Conservation (phyloP, 2,797 vertebrate species). For the Squalus acanthias region DNA sequence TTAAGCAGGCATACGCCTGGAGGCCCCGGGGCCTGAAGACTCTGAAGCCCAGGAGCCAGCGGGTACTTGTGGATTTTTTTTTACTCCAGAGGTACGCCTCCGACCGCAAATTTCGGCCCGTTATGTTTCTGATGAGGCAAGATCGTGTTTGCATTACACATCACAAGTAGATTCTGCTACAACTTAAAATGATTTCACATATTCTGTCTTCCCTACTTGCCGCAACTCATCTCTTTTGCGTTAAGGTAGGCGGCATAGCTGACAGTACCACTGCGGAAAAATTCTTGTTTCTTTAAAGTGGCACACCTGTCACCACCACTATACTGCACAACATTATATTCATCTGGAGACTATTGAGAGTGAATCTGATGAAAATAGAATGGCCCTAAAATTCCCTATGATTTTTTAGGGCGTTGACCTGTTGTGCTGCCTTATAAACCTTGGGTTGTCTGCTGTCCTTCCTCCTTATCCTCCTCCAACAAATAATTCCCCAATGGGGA, state of each 20-base stretch:
- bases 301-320: not conserved
- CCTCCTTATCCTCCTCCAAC: not conserved
- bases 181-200: not conserved
- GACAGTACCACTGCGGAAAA: not conserved
- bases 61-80: too few species aligned
- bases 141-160: not conserved
- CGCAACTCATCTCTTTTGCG: not conserved
- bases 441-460: too few species aligned
- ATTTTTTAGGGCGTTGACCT: not conserved
- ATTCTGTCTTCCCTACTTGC: not conserved
- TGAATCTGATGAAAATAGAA: not conserved
- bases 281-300: not conserved
- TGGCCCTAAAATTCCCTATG: not conserved
- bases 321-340: not conserved
- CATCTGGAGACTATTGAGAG: not conserved
- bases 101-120: too few species aligned
- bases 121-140: not conserved
- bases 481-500: not conserved
- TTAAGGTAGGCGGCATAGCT: not conserved
- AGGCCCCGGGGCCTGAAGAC: too few species aligned
- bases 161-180: not conserved
- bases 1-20: too few species aligned
- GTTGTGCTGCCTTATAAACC: not conserved
- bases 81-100: too few species aligned
- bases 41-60: too few species aligned